phyloP scores from a whole-genome alignment of 2,797 vertebrate genomes.

The Platalea minor region DNA sequence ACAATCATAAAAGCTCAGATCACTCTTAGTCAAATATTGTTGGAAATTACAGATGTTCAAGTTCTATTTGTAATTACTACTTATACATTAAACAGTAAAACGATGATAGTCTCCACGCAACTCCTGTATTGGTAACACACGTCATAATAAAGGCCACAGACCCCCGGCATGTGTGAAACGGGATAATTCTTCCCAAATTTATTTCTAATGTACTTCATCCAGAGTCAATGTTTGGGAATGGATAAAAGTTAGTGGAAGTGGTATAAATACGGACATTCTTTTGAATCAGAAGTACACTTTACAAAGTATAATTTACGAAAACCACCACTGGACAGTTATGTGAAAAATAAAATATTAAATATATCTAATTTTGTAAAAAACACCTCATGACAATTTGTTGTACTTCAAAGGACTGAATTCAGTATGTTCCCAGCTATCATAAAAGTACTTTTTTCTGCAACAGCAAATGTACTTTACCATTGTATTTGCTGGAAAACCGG shows the following conservation, averaged over 20 bases:
- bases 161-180: neutral
- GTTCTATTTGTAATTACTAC: neutral
- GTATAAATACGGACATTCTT: neutral
- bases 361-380: neutral
- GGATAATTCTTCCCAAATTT: neutral
- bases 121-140: neutral
- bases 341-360: neutral
- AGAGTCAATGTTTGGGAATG: neutral
- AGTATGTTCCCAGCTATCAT: neutral
- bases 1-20: neutral
- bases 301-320: neutral
- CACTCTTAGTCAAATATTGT: slow-evolving; percentile 21
- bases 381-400: neutral
- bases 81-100: slow-evolving; percentile 3
- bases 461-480: neutral
- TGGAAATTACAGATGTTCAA: slow-evolving; percentile 5
- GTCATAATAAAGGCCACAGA: neutral
- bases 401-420: neutral
- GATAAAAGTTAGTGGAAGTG: neutral
- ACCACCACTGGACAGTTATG: neutral
- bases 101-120: neutral
- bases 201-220: neutral
- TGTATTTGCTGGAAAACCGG: neutral
- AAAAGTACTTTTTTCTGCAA: neutral
- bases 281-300: neutral